A percentile compares a stretch with the other conserved stretches of the same genome.
Conservation (phyloP, 2,888 invertebrate genomes). For the Cepaea hortensis region DNA sequence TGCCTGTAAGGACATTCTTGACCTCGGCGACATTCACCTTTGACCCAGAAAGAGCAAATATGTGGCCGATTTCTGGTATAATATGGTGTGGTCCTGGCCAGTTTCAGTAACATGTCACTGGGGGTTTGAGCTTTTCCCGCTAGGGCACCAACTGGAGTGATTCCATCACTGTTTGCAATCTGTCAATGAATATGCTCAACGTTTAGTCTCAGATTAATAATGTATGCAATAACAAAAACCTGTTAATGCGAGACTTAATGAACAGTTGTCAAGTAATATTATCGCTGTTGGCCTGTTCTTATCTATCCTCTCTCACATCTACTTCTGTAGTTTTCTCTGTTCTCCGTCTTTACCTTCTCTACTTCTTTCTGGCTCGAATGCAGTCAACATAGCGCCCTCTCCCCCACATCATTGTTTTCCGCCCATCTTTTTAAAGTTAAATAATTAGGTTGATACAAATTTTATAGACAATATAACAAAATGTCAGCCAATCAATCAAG, state of each 20-base stretch:
- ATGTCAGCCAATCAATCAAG: too few species aligned
- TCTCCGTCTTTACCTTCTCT: too few species aligned
- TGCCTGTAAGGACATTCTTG: constrained; percentile 93
- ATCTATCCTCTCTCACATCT: too few species aligned
- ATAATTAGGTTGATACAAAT: too few species aligned
- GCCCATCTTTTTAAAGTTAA: too few species aligned
- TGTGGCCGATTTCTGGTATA: constrained; percentile 96
- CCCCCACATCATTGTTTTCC: too few species aligned
- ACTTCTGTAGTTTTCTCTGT: too few species aligned
- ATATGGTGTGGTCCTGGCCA: constrained; percentile 94
- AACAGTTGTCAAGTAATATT: background rate
- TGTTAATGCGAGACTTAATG: background rate
- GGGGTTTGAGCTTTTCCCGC: constrained; percentile 82
- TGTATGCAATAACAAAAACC: background rate
- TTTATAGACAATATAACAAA: too few species aligned
- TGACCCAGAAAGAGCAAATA: constrained; percentile 98
- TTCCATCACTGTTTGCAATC: constrained; percentile 77
- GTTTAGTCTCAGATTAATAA: background rate
- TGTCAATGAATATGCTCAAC: constrained; percentile 51
- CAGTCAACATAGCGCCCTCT: too few species aligned
- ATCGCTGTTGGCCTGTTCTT: background rate
- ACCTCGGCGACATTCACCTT: constrained; percentile 95
- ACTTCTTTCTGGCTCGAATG: too few species aligned
- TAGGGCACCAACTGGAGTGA: constrained; percentile 77
- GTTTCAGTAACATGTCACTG: constrained; percentile 88